Evolutionary conservation across 2,797 vertebrate genomes (phyloP), one percentile per base, ranked within the genome.

Genomic region (Enteromius viviparus): DNA sequence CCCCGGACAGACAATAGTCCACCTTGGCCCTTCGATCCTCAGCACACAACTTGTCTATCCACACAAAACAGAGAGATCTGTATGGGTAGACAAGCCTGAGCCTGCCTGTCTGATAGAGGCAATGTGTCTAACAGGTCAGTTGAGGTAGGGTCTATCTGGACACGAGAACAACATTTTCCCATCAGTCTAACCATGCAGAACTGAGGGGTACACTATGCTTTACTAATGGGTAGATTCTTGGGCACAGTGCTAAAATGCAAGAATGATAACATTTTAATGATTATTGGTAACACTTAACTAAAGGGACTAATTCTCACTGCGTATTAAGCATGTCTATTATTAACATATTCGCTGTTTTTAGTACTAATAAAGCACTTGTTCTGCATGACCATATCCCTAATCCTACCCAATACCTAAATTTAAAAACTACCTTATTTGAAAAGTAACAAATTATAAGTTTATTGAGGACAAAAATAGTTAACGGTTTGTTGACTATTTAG

Each of bases 81-180:
- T 17, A 17, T 64, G 60, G 23, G 6, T 29, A 62, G 60, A 29
- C 26, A 29, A 7, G 23, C 15, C 58, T 62, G 23, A 29, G 58
- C 23, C 58, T 62, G 23, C 26, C 26, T 53, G 34, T 47, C 23
- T 66, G 75, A 58, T 42, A 65, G 42, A 58, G 66, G 70, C 42
- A n/a, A 78, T 29, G 64, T 80, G 40, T 77, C 37, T 81, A 37
- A 29, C 37, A 81, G 65, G n/a, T 45, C 37, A 76, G 34, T n/a
- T 55, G 34, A 71, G 66, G 47, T 69, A 42, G 19, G 37, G n/a
- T 58, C 19, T 72, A 42, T 47, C 2, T 42, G 10, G 23, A 55
- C 66, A 45, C 23, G 32, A 58, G 17, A 53, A 14, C 49, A 69
- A 79, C 9, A 49, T 34, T 80, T 66, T 78, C 60, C 45, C 60